phyloP scores from a whole-genome alignment of 2,888 invertebrate genomes.

The Erebia ligea region DNA sequence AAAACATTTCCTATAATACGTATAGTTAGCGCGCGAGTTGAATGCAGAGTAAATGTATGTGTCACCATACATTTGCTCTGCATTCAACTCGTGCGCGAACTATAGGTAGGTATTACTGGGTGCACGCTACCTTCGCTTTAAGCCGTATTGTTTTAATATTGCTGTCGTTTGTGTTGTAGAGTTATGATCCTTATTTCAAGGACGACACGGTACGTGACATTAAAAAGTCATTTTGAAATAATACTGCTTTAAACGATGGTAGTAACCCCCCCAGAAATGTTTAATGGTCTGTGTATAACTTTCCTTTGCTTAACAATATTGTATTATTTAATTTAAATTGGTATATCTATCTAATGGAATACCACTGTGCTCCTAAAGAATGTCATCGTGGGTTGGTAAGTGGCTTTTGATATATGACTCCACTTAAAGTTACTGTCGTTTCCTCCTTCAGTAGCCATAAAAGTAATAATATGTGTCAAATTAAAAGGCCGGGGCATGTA shows the following conservation, averaged over 20 bases:
- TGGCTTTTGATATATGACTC: slow-evolving; percentile 54
- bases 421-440: slow-evolving; percentile 54
- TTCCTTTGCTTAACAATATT: slow-evolving; percentile 28
- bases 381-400: slow-evolving; percentile 35
- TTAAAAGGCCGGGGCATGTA: slow-evolving; percentile 51
- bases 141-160: too few relatives aligned
- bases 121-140: too few relatives aligned
- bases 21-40: too few relatives aligned
- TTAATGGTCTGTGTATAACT: slow-evolving; percentile 13
- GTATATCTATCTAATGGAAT: slow-evolving; percentile 28
- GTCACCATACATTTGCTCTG: too few relatives aligned
- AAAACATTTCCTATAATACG: background rate
- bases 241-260: too few relatives aligned
- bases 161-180: too few relatives aligned
- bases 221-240: too few relatives aligned
- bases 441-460: slow-evolving; percentile 69
- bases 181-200: too few relatives aligned
- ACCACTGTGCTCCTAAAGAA: slow-evolving; percentile 26
- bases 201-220: too few relatives aligned
- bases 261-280: background rate
- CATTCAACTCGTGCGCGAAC: too few relatives aligned
- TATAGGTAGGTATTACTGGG: too few relatives aligned
- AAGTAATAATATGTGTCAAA: slow-evolving; percentile 62
- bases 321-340: slow-evolving; percentile 36
- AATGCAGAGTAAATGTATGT: too few relatives aligned